A percentile compares a stretch with the other conserved stretches of the same genome.
phyloP scores from a whole-genome alignment of 64 coral and sea anemone species.

The Montipora cactus region DNA sequence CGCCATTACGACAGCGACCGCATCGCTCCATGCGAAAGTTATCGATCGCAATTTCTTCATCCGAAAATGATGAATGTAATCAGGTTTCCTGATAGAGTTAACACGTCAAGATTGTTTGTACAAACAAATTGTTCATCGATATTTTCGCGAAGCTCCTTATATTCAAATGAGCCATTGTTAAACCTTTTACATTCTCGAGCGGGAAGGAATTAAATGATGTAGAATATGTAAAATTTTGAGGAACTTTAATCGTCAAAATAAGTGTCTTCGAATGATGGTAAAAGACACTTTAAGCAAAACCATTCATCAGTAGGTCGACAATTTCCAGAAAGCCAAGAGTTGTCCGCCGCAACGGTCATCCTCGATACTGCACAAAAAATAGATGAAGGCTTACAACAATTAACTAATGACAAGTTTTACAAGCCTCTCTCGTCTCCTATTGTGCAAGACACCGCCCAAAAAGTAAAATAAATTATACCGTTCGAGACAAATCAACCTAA shows the following conservation, averaged over 20 bases:
- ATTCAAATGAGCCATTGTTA: conserved; percentile 60
- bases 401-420: too few species aligned
- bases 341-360: too few species aligned
- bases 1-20: conserved; percentile 16
- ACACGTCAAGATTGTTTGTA: conserved; percentile 30
- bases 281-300: too few species aligned
- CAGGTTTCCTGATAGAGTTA: conserved; percentile 47
- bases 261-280: too few species aligned
- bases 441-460: too few species aligned
- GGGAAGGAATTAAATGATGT: neutral
- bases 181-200: conserved; percentile 21
- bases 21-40: conserved; percentile 1
- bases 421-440: too few species aligned
- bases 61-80: conserved; percentile 17
- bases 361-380: too few species aligned
- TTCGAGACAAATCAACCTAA: too few species aligned
- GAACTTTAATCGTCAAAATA: neutral
- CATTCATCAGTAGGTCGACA: too few species aligned
- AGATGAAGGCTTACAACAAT: too few species aligned
- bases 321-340: too few species aligned
- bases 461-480: too few species aligned
- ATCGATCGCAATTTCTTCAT: conserved; percentile 36
- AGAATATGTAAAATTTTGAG: neutral
- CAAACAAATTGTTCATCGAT: conserved; percentile 26
- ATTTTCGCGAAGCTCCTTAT: conserved; percentile 45